Evolutionary conservation across 2,797 vertebrate genomes (phyloP), one percentile per base, ranked within the genome.

Genomic region (Numenius phaeopus): DNA sequence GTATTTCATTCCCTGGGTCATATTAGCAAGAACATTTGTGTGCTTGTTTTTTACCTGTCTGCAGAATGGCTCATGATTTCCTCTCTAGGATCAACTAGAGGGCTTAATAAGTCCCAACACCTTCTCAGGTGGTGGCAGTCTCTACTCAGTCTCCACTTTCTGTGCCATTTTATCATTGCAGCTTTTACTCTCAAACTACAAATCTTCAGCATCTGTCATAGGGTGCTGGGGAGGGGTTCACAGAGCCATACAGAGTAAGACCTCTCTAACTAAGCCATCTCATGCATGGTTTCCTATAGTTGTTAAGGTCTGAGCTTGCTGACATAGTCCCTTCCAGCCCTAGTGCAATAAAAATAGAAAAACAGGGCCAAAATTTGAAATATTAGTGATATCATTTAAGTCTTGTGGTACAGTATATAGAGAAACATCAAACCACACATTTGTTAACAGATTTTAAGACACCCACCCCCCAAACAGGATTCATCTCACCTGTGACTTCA

Each of bases 381-480:
- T 58, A 62, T 49, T 49, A 61, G 9, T 34, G 11, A 24, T 78
- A 52, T 1, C 7, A 39, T 46, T 70, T 20, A 59, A 64, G 57
- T 29, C 4, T 23, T 77, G 19, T n/a, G 26, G 24, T 50, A n/a
- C 23, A 58, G 32, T 30, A 42, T 32, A 62, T 2, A 55, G 6
- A 71, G 10, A 59, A 90, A 30, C 21, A 91, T 42, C 10, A 76
- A 55, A 27, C 11, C 3, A 11, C 7, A 22, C 1, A 10, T 29
- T 55, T 72, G 9, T 47, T 64, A 73, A 34, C 16, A 47, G 6
- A 18, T 73, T 91, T 78, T 30, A 65, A 82, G 84, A 64, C 3
- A 52, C 7, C 17, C 3, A 1, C 4, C 8, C 7, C 2, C 4
- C 10, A 32, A 55, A 62, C 6, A 57, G 18, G 19, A 34, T 49